Conservation (phyloP, 2,888 invertebrate species). For the Entomobrya proxima region DNA sequence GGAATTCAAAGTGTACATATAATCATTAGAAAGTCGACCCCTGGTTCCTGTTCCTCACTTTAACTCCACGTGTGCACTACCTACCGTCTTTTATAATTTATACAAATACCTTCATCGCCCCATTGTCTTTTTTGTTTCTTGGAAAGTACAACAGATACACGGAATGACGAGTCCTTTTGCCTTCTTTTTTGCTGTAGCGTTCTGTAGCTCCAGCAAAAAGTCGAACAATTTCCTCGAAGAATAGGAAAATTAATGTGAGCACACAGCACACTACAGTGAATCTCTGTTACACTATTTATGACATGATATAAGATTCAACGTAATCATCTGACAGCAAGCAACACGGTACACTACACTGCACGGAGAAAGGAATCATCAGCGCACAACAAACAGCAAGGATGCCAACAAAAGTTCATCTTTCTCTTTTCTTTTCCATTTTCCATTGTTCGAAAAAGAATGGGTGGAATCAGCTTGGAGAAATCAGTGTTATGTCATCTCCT, state of each 20-base stretch:
- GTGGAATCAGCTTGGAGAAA: constrained; percentile 28
- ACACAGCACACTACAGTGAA: not conserved
- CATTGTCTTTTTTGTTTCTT: constrained; percentile 42
- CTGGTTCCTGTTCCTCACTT: not conserved
- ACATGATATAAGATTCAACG: constrained; percentile 3
- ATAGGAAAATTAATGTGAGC: constrained; percentile 24
- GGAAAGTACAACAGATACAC: not conserved
- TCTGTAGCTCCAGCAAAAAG: constrained; percentile 9
- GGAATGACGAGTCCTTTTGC: not conserved
- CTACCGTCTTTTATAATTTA: not conserved
- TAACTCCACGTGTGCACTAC: not conserved
- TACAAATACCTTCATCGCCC: not conserved
- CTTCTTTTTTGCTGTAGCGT: not conserved
- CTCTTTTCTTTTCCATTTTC: not conserved
- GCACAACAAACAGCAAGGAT: not conserved
- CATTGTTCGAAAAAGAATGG: constrained; percentile 1
- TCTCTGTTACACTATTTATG: no score
- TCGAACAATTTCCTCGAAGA: constrained; percentile 32
- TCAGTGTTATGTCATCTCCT: constrained; percentile 1
- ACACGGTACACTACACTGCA: not conserved
- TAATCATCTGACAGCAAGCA: constrained; percentile 29
- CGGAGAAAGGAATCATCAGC: not conserved
- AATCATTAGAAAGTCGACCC: not conserved
- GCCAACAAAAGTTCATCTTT: constrained; percentile 44
- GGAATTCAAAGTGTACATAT: not conserved